Percentiles rank a stretch among this genome's conserved stretches.
These are phyloP conservation scores for Chironomus striatipennis DNA, from an alignment of 1,140 invertebrate genomes.

Conservation along the genomic window DNA sequence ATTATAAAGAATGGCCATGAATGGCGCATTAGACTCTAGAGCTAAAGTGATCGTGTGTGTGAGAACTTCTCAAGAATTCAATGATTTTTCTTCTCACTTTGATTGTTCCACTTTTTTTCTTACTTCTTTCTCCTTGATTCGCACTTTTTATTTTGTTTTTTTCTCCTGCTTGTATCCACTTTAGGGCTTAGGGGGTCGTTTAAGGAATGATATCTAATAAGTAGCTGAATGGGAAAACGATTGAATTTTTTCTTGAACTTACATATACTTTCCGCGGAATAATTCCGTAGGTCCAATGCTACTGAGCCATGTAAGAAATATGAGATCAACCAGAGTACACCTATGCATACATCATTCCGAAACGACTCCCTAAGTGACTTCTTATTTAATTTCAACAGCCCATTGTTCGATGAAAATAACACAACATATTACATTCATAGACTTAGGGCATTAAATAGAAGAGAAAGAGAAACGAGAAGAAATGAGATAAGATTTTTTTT, in stretches of 20 bases:
- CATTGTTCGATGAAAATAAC: neutral
- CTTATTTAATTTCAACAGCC: neutral
- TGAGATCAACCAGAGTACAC: no score
- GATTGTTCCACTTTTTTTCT: conserved; percentile 18
- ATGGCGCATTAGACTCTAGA: conserved; percentile 5
- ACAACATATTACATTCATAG: neutral
- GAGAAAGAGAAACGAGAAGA: neutral
- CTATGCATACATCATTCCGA: no score
- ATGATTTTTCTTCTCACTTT: neutral
- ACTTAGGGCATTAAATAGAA: neutral
- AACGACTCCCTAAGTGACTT: neutral
- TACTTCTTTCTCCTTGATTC: neutral
- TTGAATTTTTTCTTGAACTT: no score
- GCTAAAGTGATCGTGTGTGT: conserved; percentile 1
- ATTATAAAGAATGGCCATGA: conserved; percentile 5
- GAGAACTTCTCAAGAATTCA: conserved; percentile 21
- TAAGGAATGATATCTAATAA: no score
- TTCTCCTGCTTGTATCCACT: neutral
- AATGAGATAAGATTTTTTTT: neutral
- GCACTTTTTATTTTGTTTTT: neutral
- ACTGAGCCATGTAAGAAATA: no score
- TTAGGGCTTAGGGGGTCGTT: no score
- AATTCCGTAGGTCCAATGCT: no score
- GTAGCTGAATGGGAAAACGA: no score
- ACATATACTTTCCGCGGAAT: no score